Conservation (phyloP, 2,888 invertebrate genomes). For the Saturnia pavonia region DNA sequence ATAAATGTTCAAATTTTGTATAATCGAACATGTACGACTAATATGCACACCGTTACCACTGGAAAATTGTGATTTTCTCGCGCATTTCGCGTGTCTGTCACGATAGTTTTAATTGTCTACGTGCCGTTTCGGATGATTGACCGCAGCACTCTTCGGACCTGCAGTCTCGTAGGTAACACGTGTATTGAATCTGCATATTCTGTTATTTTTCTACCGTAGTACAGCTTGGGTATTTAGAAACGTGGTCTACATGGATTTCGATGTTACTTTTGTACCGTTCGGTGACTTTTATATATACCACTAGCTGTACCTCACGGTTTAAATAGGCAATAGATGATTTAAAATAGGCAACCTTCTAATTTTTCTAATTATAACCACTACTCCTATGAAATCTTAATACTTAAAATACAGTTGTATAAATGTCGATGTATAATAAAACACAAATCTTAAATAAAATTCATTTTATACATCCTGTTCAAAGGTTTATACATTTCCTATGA, state of each 20-base stretch:
- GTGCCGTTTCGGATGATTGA: conserved; percentile 61
- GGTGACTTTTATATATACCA: neutral
- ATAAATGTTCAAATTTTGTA: conserved; percentile 11
- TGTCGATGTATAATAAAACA: no score
- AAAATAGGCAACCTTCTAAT: no score
- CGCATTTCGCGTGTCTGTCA: conserved; percentile 49
- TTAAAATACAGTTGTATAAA: no score
- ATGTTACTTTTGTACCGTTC: conserved; percentile 10
- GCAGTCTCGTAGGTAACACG: conserved; percentile 45
- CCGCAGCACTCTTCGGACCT: conserved; percentile 45
- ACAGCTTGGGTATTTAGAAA: conserved; percentile 51
- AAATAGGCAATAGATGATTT: no score
- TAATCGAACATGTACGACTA: conserved; percentile 6
- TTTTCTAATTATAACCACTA: no score
- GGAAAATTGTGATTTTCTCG: conserved; percentile 46
- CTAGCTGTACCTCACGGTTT: no score
- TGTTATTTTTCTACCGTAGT: conserved; percentile 49
- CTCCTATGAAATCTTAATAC: no score
- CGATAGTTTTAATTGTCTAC: conserved; percentile 52
- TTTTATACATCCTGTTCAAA: neutral
- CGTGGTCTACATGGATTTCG: conserved; percentile 27
- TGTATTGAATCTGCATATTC: conserved; percentile 48
- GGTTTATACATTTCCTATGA: neutral
- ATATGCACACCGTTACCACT: conserved; percentile 40
- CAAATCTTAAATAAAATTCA: neutral